Evolutionary conservation across 2,113 vertebrate genomes (phyloP).

Genomic region (Tupaia tana): DNA sequence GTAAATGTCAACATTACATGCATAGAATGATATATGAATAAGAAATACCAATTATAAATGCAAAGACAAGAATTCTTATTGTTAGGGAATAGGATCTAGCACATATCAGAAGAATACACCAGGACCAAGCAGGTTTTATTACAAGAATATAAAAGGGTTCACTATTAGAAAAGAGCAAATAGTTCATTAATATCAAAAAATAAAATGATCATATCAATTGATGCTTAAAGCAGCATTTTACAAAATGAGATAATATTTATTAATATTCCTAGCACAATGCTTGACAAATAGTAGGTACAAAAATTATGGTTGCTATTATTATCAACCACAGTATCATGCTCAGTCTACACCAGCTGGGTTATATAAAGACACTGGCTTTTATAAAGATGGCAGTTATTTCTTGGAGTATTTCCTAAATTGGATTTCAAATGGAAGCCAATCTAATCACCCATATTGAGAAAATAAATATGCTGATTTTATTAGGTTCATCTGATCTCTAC

Average conservation of each 20-base stretch:
- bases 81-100: not conserved
- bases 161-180: not conserved
- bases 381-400: not conserved
- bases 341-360: not conserved
- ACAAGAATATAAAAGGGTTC: not conserved
- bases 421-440: not conserved
- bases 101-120: not conserved
- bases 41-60: not conserved
- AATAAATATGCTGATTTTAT: conserved; percentile 40
- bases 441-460: not conserved
- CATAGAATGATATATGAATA: not conserved
- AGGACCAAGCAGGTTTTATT: not conserved
- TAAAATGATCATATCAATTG: not conserved
- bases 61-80: not conserved
- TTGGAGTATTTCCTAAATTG: not conserved
- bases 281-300: not conserved
- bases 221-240: not conserved
- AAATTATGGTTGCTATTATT: not conserved
- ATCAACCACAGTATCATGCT: not conserved
- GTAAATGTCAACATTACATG: not conserved
- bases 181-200: not conserved
- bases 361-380: not conserved
- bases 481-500: not conserved
- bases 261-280: not conserved
- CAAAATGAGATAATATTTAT: not conserved